Conservation (phyloP, 2,888 invertebrate species). For the Ennomos fuscantarius region DNA sequence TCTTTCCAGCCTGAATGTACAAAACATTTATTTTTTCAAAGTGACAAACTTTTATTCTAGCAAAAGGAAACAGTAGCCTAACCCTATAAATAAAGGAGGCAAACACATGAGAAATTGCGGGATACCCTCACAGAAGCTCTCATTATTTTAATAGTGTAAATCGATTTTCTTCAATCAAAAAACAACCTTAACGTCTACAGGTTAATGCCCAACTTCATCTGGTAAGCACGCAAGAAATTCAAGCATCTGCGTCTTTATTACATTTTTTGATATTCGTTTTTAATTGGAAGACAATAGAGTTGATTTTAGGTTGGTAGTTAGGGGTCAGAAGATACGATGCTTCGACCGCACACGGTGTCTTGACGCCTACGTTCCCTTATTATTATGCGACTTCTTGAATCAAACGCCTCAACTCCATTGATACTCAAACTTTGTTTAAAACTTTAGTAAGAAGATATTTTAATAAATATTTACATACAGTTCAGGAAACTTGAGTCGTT, state of each 20-base stretch:
- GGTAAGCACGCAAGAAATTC: constrained; percentile 26
- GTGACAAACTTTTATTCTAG: constrained; percentile 49
- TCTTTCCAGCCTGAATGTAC: neutral
- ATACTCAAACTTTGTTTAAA: constrained; percentile 8
- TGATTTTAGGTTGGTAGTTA: constrained; percentile 25
- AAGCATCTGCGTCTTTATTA: constrained; percentile 28
- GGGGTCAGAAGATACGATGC: constrained; percentile 54
- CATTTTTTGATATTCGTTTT: constrained; percentile 28
- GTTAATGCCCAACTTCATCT: constrained; percentile 44
- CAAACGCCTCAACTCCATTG: constrained; percentile 23
- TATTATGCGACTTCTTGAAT: constrained; percentile 63
- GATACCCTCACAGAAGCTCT: constrained; percentile 76
- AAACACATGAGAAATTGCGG: constrained; percentile 79
- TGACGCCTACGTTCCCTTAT: constrained; percentile 70
- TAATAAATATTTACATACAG: too few relatives aligned
- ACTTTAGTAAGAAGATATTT: neutral
- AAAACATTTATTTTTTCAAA: constrained; percentile 24
- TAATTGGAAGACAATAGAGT: constrained; percentile 23
- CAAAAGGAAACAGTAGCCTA: constrained; percentile 72
- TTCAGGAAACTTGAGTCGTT: too few relatives aligned
- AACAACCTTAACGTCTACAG: constrained; percentile 33
- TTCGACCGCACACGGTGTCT: constrained; percentile 70
- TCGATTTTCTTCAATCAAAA: constrained; percentile 46
- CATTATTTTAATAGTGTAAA: constrained; percentile 81
- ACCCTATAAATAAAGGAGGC: constrained; percentile 76